Percentiles rank a stretch among this genome's conserved stretches.
Evolutionary conservation across 2,888 invertebrate genomes (phyloP).

Genomic region (Metallyticus violacea): DNA sequence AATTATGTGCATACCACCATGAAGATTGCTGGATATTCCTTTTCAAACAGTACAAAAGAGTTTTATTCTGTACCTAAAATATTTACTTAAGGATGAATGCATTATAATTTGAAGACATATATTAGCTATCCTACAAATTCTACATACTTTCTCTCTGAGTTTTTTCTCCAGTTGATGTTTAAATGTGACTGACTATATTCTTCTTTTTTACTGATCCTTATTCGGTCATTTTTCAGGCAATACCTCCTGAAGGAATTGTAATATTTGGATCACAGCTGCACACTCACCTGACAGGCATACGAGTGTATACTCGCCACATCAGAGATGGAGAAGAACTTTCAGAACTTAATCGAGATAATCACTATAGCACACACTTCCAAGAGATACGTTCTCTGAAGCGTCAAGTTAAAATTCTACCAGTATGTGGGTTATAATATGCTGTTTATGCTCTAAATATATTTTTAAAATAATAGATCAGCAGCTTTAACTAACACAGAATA

Average conservation of each 20-base stretch:
- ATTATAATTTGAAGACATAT: neutral
- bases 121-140: neutral
- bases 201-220: too few relatives aligned
- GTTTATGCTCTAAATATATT: neutral
- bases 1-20: too few relatives aligned
- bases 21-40: too few relatives aligned
- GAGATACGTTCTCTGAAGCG: constrained; percentile 85
- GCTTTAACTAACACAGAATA: too few relatives aligned
- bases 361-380: constrained; percentile 95
- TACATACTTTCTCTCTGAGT: neutral
- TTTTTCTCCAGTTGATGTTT: neutral
- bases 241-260: constrained; percentile 79
- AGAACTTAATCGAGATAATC: constrained; percentile 85
- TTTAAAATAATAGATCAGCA: too few relatives aligned
- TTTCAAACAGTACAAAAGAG: too few relatives aligned
- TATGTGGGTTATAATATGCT: constrained; percentile 47
- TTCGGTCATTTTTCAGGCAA: constrained; percentile 53
- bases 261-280: constrained; percentile 97
- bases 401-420: constrained; percentile 79
- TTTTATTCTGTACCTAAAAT: too few relatives aligned
- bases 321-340: constrained; percentile 78
- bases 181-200: too few relatives aligned
- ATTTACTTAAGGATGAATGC: too few relatives aligned
- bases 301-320: constrained; percentile 81
- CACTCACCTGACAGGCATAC: constrained; percentile 87